These are phyloP conservation scores for Sicus ferrugineus DNA, from an alignment of 2,888 invertebrate genomes.

Conservation along the genomic window DNA sequence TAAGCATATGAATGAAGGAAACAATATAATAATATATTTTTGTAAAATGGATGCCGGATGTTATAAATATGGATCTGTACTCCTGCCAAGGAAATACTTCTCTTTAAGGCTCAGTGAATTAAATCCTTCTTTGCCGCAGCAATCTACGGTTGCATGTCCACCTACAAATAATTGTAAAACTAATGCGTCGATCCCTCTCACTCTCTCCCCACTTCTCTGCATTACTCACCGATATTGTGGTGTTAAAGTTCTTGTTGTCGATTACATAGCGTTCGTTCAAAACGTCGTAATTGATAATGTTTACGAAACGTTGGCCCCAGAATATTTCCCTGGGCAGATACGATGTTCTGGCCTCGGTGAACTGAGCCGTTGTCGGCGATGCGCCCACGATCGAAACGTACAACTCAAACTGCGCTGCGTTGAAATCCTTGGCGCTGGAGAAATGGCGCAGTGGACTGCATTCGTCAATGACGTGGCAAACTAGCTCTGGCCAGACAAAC, in stretches of 20 bases:
- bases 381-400: constrained; percentile 84
- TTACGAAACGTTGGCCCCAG: constrained; percentile 84
- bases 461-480: constrained; percentile 82
- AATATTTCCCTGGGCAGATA: constrained; percentile 82
- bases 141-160: constrained; percentile 47
- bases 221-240: constrained; percentile 57
- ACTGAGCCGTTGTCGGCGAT: constrained; percentile 78
- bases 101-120: no score
- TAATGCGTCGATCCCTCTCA: no score
- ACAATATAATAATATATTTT: no score
- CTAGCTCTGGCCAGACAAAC: constrained; percentile 87
- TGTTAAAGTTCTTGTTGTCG: constrained; percentile 61
- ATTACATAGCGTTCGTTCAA: constrained; percentile 69
- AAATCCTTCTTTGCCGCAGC: background rate
- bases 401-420: constrained; percentile 78
- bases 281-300: constrained; percentile 69
- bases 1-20: no score
- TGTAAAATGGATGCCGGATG: no score
- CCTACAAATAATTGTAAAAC: constrained; percentile 40
- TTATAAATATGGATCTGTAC: no score
- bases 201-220: no score
- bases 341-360: constrained; percentile 77
- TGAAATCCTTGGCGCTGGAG: constrained; percentile 76
- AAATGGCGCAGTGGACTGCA: constrained; percentile 81
- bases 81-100: no score